Evolutionary conservation across 2,888 invertebrate species (phyloP), one percentile per base, ranked within the genome.

Genomic region (Drosophila lacicola): DNA sequence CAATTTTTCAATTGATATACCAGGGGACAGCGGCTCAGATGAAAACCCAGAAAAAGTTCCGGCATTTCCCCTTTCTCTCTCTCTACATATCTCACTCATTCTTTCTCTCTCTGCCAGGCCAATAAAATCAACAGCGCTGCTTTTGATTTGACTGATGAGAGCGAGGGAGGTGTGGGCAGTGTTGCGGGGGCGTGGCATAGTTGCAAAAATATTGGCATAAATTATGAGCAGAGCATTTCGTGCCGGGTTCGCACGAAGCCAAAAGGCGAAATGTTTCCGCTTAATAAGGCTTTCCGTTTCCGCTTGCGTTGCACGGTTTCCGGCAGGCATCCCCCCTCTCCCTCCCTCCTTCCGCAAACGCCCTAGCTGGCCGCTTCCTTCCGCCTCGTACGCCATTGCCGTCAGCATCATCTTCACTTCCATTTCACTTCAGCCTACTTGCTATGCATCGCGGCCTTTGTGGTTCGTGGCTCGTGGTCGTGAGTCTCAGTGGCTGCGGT

Each of bases 121-220:
- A 77, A 82, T 83, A 80, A 81, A 72, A 78, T 68, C 70, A 25
- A 58, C 57, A 70, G 78, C 66, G 63, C 46, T 55, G 82, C 67
- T 63, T 68, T 80, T 77, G 80, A 81, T 77, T 82, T 80, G 70
- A 46, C 68, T 60, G 74, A 50, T 51, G 60, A 10, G 14, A 17
- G 9, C 5, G 39, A 8, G n/a, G 9, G 57, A 6, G 2, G 9
- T 10, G 37, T 19, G 36, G 46, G 11, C 2, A 13, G n/a, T 29
- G 44, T 3, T 0, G 8, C 0, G 21, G 4, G 39, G 33, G 39
- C 36, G 45, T 47, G 45, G 66, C 45, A 63, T 66, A 78, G 78
- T 81, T 87, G 82, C 79, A 78, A 85, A 90, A 89, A 90, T 90
- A 90, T 90, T 90, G 90, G 89, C 89, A 90, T 90, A 90, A 90